Conservation (phyloP, 2,797 vertebrate genomes). For the Jordanella pulchra region DNA sequence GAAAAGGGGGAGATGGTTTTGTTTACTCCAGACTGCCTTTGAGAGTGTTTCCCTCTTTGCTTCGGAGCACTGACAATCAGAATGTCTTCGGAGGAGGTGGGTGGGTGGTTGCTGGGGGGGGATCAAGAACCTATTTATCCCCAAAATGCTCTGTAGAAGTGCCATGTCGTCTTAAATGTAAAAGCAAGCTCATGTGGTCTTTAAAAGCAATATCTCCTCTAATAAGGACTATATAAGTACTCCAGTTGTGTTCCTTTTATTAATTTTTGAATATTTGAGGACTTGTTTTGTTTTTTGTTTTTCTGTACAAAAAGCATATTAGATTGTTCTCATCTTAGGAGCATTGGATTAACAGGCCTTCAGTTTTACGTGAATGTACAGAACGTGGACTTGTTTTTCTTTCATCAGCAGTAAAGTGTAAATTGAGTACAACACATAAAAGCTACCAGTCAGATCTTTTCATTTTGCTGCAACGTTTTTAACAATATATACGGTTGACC, state of each 20-base stretch:
- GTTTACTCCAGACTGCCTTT: slow-evolving; percentile 77
- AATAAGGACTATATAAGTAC: slow-evolving; percentile 72
- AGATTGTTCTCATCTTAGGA: slow-evolving; percentile 61
- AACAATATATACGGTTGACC: slow-evolving; percentile 68
- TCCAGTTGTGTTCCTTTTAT: slow-evolving; percentile 52
- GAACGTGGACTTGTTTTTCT: slow-evolving; percentile 60
- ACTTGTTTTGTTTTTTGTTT: slow-evolving; percentile 55
- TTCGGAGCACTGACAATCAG: slow-evolving; percentile 77
- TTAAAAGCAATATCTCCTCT: slow-evolving; percentile 81
- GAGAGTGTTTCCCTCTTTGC: slow-evolving; percentile 75
- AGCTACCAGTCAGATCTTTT: slow-evolving; percentile 56
- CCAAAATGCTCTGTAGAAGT: slow-evolving; percentile 76
- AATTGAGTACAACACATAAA: slow-evolving; percentile 53
- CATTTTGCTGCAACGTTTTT: slow-evolving; percentile 71
- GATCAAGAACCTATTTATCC: slow-evolving; percentile 53
- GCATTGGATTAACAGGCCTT: slow-evolving; percentile 56
- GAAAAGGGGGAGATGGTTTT: slow-evolving; percentile 55
- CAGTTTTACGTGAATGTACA: slow-evolving; percentile 75
- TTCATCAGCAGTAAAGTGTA: slow-evolving; percentile 69
- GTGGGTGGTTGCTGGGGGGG: slow-evolving; percentile 22
- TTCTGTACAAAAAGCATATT: slow-evolving; percentile 71
- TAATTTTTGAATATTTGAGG: slow-evolving; percentile 65
- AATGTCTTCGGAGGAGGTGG: slow-evolving; percentile 59
- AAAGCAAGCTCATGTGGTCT: slow-evolving; percentile 77
- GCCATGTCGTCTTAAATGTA: slow-evolving; percentile 77